Percentiles rank a stretch among this genome's conserved stretches.
phyloP scores from a whole-genome alignment of 37 sponge, comb jelly and placozoan species.

The Aplysina aerophoba region DNA sequence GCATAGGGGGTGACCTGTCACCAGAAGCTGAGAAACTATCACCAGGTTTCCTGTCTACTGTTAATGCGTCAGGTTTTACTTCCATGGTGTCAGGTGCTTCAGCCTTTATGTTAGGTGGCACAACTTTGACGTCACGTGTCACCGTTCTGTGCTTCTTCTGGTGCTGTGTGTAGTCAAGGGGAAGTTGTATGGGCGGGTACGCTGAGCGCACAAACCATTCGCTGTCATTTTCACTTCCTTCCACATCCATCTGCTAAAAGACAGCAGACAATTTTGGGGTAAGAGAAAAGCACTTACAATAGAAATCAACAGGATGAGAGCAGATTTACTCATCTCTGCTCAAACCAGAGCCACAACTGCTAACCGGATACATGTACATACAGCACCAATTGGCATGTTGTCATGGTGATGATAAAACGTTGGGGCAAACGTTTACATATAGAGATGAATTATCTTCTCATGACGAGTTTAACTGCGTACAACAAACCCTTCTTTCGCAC shows the following conservation, averaged over 20 bases:
- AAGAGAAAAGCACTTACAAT: not conserved
- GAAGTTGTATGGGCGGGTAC: conserved; percentile 64
- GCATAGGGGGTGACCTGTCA: not conserved
- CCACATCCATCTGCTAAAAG: not conserved
- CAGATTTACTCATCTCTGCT: too few species aligned
- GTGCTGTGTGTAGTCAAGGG: conserved; percentile 57
- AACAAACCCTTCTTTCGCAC: too few species aligned
- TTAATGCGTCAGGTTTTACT: not conserved
- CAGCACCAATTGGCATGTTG: too few species aligned
- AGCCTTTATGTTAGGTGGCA: not conserved
- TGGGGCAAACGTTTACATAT: too few species aligned
- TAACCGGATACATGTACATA: too few species aligned
- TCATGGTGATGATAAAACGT: too few species aligned
- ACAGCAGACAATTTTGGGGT: not conserved
- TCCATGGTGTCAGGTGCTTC: not conserved
- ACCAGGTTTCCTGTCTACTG: not conserved
- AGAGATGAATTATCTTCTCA: too few species aligned
- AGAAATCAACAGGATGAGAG: not conserved
- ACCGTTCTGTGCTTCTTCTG: not conserved
- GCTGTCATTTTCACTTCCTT: conserved; percentile 20
- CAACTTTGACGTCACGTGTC: not conserved
- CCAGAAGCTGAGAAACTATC: not conserved
- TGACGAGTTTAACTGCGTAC: too few species aligned
- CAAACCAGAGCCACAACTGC: too few species aligned
- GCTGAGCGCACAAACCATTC: conserved; percentile 28